Base-by-base conservation (phyloP, 1,140 invertebrate species). In the Lordiphosa stackelbergi region DNA sequence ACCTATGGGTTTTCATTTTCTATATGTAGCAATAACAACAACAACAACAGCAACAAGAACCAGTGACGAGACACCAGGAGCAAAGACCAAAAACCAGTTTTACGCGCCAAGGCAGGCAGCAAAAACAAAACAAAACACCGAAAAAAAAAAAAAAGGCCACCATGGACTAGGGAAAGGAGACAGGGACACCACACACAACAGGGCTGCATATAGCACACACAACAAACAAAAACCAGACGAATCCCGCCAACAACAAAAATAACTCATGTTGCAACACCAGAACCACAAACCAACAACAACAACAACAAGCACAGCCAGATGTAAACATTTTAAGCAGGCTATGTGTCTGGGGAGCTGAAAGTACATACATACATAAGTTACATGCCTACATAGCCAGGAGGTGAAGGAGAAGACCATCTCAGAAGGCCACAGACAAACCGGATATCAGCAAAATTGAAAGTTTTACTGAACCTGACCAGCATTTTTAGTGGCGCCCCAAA, bases 401-500 rank as follows among this genome's bases (percentile, higher is more conserved):
- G 16, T 8, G 34, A 2, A 16, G 35, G 13, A 24, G 11, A 42
- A 8, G 43, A 5, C 8, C 28, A 16, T 38, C n/a, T 38, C 8
- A 40, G 49, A 71, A 66, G 71, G 61, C 36, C 38, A 57, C 35
- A 51, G 43, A 41, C 57, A 72, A 83, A 83, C 77, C 77, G 77
- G 77, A 75, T 75, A 81, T 65, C 64, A 83, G 55, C 40, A 81
- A 83, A 83, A 83, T 66, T 69, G 77, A 81, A 81, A 81, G 77
- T 81, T 83, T 72, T 69, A 72, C 11, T 46, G 24, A 66, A 38
- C 10, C 55, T 38, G 58, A 61, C 45, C 46, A 51, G 57, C 40
- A 49, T 54, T 66, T 31, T 40, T 61, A 62, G 52, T 64, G 40
- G 49, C 46, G 22, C 22, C 60, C 31, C 45, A 16, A 28, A 24